Evolutionary conservation across 1,140 invertebrate species (phyloP), one percentile per base, ranked within the genome.

Genomic region (Cotesia chilonis): DNA sequence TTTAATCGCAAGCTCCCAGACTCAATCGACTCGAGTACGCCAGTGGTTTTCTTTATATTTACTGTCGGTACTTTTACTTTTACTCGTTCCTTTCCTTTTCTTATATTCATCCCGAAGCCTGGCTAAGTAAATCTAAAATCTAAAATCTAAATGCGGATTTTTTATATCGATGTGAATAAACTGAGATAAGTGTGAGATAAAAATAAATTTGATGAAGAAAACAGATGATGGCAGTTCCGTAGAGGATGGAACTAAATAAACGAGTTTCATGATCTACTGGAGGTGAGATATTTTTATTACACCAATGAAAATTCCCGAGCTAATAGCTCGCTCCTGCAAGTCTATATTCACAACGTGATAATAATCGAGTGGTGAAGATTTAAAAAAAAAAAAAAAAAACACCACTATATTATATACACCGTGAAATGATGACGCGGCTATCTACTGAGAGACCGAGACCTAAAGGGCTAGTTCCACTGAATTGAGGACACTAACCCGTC

Each of bases 241-340:
- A 28, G 28, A 55, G 6, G 63, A 51, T 14, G 72, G 55, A 68
- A 38, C 68, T 38, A 63, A 74, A 74, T 51, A 59, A 36, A 55
- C 17, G 36, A 38, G 36, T 54, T 59, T 35, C 47, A 57, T 75
- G 78, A 80, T 80, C 67, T 72, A 81, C 76, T 72, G 76, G 65
- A 60, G 73, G 68, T 37, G 61, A 69, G 74, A 78, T 80, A 80
- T 80, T 84, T 84, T 84, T 84, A 81, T 81, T 79, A 79, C 64
- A 72, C 71, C 82, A 74, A 82, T 84, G 81, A 84, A 85, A 84
- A 85, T 85, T 84, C 82, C 74, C 81, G 70, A 74, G 70, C 78
- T 85, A 83, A 84, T 84, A 84, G 78, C 79, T 76, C 74, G 75
- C 28, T 10, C 10, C 41, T 6, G 54, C n/a, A 55, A 55, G 12